Evolutionary conservation across 2,797 vertebrate genomes (phyloP).

Genomic region (Sebastes baramenuke): DNA sequence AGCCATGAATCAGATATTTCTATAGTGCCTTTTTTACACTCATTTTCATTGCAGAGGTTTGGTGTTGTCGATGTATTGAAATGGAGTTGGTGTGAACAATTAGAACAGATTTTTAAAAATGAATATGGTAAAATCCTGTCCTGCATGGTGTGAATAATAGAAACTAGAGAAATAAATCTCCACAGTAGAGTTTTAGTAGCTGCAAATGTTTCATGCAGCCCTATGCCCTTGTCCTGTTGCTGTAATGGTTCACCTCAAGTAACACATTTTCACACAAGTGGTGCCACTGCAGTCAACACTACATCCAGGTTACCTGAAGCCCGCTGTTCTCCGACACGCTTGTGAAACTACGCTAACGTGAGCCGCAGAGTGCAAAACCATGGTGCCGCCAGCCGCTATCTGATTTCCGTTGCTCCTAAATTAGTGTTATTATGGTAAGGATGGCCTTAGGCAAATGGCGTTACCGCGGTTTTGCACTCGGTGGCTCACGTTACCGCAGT

Average conservation of each 20-base stretch:
- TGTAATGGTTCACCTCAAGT: constrained; percentile 4
- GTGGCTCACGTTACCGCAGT: too few relatives aligned
- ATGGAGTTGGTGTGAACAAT: background rate
- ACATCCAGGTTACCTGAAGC: background rate
- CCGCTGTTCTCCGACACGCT: too few relatives aligned
- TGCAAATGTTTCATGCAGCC: constrained; percentile 3
- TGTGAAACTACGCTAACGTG: too few relatives aligned
- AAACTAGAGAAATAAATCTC: background rate
- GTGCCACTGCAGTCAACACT: background rate
- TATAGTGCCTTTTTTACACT: constrained; percentile 47
- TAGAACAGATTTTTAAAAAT: background rate
- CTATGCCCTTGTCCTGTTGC: background rate
- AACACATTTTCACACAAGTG: background rate
- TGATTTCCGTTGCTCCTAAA: too few relatives aligned
- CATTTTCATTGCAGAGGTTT: background rate
- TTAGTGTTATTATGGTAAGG: too few relatives aligned
- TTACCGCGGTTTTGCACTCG: too few relatives aligned
- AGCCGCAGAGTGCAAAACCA: too few relatives aligned
- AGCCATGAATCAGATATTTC: constrained; percentile 25
- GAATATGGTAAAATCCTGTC: background rate
- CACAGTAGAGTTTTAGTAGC: constrained; percentile 8
- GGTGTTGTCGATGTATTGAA: background rate
- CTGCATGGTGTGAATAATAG: constrained; percentile 16
- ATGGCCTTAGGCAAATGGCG: too few relatives aligned
- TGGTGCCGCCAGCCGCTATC: too few relatives aligned